phyloP scores from a whole-genome alignment of 2,797 vertebrate genomes.

The Pyrocephalus nanus region DNA sequence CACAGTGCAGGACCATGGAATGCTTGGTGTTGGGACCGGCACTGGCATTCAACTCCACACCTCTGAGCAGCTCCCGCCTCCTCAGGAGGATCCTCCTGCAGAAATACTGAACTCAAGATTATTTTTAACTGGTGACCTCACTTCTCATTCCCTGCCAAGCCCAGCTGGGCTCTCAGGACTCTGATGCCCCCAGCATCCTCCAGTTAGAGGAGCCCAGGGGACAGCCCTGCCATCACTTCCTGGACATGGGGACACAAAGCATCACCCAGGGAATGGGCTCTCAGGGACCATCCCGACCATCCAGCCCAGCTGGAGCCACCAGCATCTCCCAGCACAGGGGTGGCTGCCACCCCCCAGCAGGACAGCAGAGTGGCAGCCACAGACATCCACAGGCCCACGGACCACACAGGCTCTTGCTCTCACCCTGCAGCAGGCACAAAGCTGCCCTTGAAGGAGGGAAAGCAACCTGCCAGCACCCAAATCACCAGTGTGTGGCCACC shows the following conservation, averaged over 20 bases:
- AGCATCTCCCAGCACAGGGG: neutral
- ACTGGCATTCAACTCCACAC: neutral
- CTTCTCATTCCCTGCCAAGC: neutral
- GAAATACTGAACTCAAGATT: neutral
- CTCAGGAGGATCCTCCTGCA: neutral
- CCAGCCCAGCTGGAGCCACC: neutral
- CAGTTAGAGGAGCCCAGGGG: neutral
- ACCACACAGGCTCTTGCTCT: neutral
- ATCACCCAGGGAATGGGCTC: neutral
- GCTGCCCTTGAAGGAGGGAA: neutral
- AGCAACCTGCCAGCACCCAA: neutral
- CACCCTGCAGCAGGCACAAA: neutral
- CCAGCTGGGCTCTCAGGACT: neutral
- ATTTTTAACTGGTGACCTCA: neutral
- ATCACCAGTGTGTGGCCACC: neutral
- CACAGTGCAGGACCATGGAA: accelerated
- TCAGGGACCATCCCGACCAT: neutral
- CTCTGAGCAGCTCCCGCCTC: neutral
- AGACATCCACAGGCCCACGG: neutral
- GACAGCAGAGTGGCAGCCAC: neutral
- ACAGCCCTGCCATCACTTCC: neutral
- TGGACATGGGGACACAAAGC: neutral
- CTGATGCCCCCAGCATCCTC: neutral
- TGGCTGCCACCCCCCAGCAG: neutral
- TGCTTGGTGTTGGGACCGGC: neutral